A percentile compares a stretch with the other conserved stretches of the same genome.
These are phyloP conservation scores for Haliclystus octoradiatus DNA, from an alignment of 30 jellyfish, hydroid and myxozoan species.

Conservation along the genomic window DNA sequence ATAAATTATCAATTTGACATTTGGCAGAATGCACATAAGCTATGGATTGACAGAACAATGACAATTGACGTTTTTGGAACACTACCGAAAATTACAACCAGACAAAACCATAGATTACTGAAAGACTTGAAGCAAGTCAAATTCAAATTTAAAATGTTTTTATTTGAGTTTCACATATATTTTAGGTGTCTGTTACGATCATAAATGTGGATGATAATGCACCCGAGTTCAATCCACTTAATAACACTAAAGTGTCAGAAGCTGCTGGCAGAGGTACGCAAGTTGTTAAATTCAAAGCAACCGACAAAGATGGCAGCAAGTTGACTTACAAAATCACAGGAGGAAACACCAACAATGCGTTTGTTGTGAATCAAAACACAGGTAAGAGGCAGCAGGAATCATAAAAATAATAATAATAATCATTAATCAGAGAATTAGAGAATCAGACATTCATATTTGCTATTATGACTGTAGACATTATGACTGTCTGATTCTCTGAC, in stretches of 20 bases:
- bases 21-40: too few species aligned
- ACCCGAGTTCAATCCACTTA: constrained; percentile 29
- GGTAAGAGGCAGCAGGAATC: constrained; percentile 10
- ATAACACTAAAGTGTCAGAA: constrained; percentile 41
- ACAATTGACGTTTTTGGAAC: too few species aligned
- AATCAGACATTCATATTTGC: too few species aligned
- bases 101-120: too few species aligned
- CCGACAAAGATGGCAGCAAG: constrained; percentile 40
- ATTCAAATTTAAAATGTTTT: background rate
- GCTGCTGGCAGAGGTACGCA: constrained; percentile 51
- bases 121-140: too few species aligned
- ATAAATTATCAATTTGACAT: too few species aligned
- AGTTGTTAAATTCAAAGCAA: constrained; percentile 44
- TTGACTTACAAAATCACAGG: constrained; percentile 28
- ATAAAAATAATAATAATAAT: too few species aligned
- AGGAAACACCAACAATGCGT: constrained; percentile 41
- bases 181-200: constrained; percentile 16
- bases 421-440: too few species aligned
- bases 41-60: too few species aligned
- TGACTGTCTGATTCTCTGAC: too few species aligned
- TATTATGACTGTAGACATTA: too few species aligned
- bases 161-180: background rate
- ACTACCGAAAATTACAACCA: too few species aligned
- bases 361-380: constrained; percentile 21
- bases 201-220: constrained; percentile 56